Evolutionary conservation across 2,888 invertebrate species (phyloP), one percentile per base, ranked within the genome.

Genomic region (Ctenicera cuprea): DNA sequence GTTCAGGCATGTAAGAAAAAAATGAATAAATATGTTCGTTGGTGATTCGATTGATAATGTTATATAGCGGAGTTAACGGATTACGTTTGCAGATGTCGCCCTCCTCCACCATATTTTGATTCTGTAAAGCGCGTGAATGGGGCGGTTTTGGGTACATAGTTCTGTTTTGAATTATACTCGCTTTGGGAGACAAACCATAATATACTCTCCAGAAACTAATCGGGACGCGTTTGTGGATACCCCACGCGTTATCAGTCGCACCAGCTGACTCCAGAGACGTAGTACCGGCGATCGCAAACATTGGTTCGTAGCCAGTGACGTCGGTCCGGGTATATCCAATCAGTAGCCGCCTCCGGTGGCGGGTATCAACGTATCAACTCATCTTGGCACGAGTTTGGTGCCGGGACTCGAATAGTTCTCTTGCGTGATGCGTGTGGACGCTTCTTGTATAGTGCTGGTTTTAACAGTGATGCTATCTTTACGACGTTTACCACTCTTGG

Each of bases 321-420:
- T 87, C 86, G 74, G 77, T 73, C 74, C 77, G 77, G 77, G 83
- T 83, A 84, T 85, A 85, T 85, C 87, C 87, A 87, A 87, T 87
- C 84, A 82, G 79, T 87, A 86, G 86, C 86, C 82, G 80, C 74
- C 82, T 81, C 82, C 82, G 82, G 84, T 84, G 84, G 85, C 85
- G 85, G 84, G 84, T 84, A 84, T 84, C 84, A 83, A 81, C 81
- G 83, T 85, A 86, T 84, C 85, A 83, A 85, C 84, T 85, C 83
- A 82, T 83, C 85, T 85, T 85, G 85, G 86, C 85, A 85, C 85
- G 84, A 82, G 84, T 83, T 82, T 78, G 79, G 78, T 80, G 77
- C 80, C 80, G 81, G 83, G 82, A 81, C 81, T 83, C 80, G 82
- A 82, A 80, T 82, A 82, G 82, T 82, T 83, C 80, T 81, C 82